These are phyloP conservation scores for Heliangelus exortis DNA, from an alignment of 2,797 vertebrate genomes.

Conservation along the genomic window DNA sequence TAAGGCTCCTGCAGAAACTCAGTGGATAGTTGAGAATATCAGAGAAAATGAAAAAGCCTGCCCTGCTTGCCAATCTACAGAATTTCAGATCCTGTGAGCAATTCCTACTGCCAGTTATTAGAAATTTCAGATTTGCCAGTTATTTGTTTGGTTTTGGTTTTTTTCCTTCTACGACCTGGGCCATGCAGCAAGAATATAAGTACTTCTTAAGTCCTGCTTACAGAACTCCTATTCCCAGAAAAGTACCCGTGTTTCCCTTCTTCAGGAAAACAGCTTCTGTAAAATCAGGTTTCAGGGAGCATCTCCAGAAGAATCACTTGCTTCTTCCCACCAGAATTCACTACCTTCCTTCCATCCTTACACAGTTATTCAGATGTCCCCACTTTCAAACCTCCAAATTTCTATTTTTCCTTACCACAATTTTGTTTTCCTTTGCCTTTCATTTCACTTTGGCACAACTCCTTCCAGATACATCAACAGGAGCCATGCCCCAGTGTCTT, in stretches of 20 bases:
- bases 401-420: background rate
- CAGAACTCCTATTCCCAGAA: background rate
- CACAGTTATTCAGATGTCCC: background rate
- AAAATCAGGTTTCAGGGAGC: background rate
- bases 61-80: background rate
- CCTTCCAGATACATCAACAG: background rate
- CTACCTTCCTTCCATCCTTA: background rate
- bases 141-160: rapidly evolving
- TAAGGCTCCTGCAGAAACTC: background rate
- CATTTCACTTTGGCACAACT: background rate
- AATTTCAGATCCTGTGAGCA: background rate
- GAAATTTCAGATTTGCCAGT: background rate
- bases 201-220: background rate
- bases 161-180: background rate
- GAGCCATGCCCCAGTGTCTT: background rate
- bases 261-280: background rate
- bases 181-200: background rate
- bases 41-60: background rate
- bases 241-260: background rate
- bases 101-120: background rate
- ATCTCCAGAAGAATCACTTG: background rate
- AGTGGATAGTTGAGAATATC: background rate
- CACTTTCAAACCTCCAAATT: background rate
- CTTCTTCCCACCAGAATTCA: background rate
- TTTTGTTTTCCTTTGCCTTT: background rate